Base-by-base conservation (phyloP, 2,888 invertebrate genomes). In the Andrena trimmerana region DNA sequence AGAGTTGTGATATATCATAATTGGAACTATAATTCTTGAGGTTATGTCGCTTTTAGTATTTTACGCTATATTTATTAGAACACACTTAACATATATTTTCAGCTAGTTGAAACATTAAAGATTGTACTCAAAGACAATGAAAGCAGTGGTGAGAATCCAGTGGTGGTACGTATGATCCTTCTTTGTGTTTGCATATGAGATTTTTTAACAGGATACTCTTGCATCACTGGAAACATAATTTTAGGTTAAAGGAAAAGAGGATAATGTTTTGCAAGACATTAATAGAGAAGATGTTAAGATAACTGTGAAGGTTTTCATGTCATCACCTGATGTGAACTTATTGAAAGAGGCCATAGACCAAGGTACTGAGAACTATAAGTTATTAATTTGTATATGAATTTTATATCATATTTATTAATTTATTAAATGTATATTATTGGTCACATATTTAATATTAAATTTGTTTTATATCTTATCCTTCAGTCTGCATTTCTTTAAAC, bases 231-330 rank as follows among this genome's bases (percentile, higher is more conserved):
- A 3, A 52, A 20, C 20, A 20, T 52, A 2, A 52, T 79, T 74
- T 10, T 66, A 88, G 92, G 89, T 90, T 54, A 90, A 88, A 78
- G 89, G 89, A 59, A 86, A 85, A 20, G 89, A 90, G 36, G 91
- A 91, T 81, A 85, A 81, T 13, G 88, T 82, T 70, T 77, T 92
- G 13, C 90, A 91, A 73, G 96, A 96, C 88, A 96, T 97, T 84
- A 96, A 97, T 85, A 95, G 97, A 60, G 96, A 96, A 89, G 97
- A 97, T 89, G 95, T 98, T 50, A 97, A 98, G 94, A 97, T 98
- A 88, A 97, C 97, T 54, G 97, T 97, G 0, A 98, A 99, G 94
- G 95, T 98, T 88, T 98, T 98, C 93, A 95, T 98, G 16, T 97
- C 97, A 86, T 96, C 96, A 88, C 95, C 96, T 76, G 96, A 97